These are phyloP conservation scores for Steinernema hermaphroditum DNA, from an alignment of 2,888 invertebrate species.

Conservation along the genomic window DNA sequence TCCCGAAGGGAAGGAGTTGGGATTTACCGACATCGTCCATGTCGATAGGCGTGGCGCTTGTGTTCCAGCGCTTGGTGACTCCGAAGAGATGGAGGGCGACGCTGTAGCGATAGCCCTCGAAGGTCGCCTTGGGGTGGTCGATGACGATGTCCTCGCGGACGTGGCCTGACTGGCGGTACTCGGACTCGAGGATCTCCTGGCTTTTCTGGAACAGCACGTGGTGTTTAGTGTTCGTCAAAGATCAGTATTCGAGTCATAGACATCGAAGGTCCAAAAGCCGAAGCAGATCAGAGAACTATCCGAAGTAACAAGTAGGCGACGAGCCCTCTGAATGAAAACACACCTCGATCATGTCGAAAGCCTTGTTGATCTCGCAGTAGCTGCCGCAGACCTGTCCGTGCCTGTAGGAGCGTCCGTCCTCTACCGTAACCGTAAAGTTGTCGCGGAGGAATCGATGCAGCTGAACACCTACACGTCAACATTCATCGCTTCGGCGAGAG, in stretches of 20 bases:
- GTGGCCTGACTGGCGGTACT: conserved; percentile 20
- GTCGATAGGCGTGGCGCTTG: neutral
- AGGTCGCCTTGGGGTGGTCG: conserved; percentile 39
- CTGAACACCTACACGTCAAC: conserved; percentile 28
- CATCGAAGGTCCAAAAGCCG: too few species aligned
- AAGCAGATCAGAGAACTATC: too few species aligned
- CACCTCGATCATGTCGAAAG: conserved; percentile 36
- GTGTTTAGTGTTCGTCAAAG: too few species aligned
- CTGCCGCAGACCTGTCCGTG: conserved; percentile 34
- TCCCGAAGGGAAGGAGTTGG: too few species aligned
- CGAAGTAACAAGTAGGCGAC: too few species aligned
- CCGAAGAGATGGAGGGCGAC: conserved; percentile 40
- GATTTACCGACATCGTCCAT: neutral
- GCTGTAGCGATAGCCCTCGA: conserved; percentile 30
- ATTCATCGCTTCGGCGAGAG: neutral
- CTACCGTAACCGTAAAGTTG: conserved; percentile 34
- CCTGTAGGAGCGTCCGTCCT: conserved; percentile 31
- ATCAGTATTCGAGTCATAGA: too few species aligned
- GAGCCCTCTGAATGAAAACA: neutral
- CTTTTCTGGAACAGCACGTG: conserved; percentile 35
- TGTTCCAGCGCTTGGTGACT: conserved; percentile 27
- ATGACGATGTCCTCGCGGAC: conserved; percentile 34
- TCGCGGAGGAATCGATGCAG: conserved; percentile 34
- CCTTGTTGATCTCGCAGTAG: conserved; percentile 34
- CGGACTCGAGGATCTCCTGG: conserved; percentile 30